Base-by-base conservation (phyloP, 2,888 invertebrate species). In the Pyrocoelia pectoralis region DNA sequence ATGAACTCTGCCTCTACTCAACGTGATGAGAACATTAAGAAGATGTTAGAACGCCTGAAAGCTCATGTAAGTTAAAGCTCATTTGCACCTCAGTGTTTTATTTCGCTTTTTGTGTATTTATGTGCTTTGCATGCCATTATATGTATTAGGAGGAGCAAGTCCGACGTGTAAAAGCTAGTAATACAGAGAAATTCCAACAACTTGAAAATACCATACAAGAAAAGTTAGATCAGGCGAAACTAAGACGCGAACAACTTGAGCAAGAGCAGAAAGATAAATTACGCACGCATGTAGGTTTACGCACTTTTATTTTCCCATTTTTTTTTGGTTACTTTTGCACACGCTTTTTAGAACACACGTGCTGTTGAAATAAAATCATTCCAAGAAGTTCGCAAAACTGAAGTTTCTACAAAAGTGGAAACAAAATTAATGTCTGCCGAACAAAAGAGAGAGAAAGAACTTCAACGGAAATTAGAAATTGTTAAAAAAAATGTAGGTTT, bases 11-110 rank as follows among this genome's bases (percentile, higher is more conserved):
- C 95, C 69, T 89, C 93, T 61, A 90, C 90, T 76, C 93, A 95
- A 81, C 90, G 96, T 69, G 94, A 95, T 80, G 94, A 93, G 79
- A 93, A 95, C 80, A 90, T 95, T 73, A 93, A 93, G 83, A 94
- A 92, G 82, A 93, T 95, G 90, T 84, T 94, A 73, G 94, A 94
- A 73, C 91, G 94, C 72, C 89, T 96, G 66, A 93, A 93, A 82
- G 94, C 95, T 81, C 96, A 96, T 82, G 96, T 96, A 80, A 89
- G 92, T 83, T n/a, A n/a, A 29, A 40, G 19, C 38, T n/a, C 10
- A 50, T 49, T 46, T 14, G 2, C 12, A 10, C 17, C 9, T 49
- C 17, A 14, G 1, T 17, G 10, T 3, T 43, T 43, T 33, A 3
- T 15, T 2, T 8, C 57, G 61, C 53, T 63, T 68, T n/a, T 66